Conservation (phyloP, 2,888 invertebrate species). For the Pristionchus mayeri region DNA sequence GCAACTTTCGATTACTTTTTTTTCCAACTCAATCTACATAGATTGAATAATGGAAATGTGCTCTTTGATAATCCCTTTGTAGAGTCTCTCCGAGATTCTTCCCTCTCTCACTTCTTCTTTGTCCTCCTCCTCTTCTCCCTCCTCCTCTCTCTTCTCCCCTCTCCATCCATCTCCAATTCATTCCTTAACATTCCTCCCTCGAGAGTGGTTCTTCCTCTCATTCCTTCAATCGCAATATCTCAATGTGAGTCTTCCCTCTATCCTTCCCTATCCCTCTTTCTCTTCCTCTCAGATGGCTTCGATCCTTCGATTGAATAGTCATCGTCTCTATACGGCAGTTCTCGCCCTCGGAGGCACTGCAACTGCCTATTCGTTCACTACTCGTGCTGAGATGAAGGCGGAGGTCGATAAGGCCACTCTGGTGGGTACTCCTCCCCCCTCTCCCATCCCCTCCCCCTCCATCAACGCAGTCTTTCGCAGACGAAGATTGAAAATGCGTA, state of each 20-base stretch:
- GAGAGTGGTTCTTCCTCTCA: neutral
- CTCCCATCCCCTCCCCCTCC: neutral
- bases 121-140: neutral
- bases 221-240: constrained; percentile 24
- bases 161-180: constrained; percentile 12
- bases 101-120: neutral
- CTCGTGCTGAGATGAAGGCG: constrained; percentile 15
- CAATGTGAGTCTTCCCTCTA: constrained; percentile 18
- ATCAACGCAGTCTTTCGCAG: constrained; percentile 75
- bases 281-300: constrained; percentile 16
- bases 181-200: constrained; percentile 3
- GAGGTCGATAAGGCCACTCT: constrained; percentile 41
- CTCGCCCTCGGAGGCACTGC: neutral
- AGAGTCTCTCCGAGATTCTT: neutral
- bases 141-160: neutral
- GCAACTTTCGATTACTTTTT: too few species aligned
- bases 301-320: neutral
- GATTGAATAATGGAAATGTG: too few species aligned
- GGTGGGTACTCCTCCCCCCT: neutral
- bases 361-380: constrained; percentile 4
- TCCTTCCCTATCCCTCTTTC: too few species aligned
- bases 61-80: too few species aligned
- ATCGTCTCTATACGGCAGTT: neutral
- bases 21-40: too few species aligned
- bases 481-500: constrained; percentile 61